These are phyloP conservation scores for Tigriopus californicus DNA, from an alignment of 2,888 invertebrate species.

Conservation along the genomic window DNA sequence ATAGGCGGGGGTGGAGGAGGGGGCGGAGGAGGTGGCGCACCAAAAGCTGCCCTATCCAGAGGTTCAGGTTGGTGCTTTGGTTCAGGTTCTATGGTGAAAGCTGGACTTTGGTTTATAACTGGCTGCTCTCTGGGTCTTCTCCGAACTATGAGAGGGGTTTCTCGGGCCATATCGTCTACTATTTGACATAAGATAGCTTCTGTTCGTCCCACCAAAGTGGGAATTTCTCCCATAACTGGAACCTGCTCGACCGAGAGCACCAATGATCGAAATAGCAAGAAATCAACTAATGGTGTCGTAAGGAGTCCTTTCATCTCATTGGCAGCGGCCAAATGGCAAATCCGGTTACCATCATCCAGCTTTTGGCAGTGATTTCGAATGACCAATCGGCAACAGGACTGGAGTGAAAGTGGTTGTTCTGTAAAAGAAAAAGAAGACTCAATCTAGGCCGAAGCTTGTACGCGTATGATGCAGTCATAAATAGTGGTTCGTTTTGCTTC, in stretches of 20 bases:
- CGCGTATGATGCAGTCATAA: too few relatives aligned
- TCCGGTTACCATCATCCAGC: neutral
- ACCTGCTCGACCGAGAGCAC: neutral
- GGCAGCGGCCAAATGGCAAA: neutral
- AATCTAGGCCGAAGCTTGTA: too few relatives aligned
- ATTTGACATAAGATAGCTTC: too few relatives aligned
- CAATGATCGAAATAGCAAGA: neutral
- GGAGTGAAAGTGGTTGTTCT: neutral
- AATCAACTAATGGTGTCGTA: neutral
- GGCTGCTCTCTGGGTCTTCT: neutral
- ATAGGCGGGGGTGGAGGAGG: slow-evolving; percentile 10
- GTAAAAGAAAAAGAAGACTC: neutral
- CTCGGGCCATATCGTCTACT: neutral
- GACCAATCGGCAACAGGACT: neutral
- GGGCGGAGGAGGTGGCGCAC: neutral
- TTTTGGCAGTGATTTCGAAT: neutral
- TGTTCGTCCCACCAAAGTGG: neutral
- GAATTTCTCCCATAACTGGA: neutral
- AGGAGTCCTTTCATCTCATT: neutral
- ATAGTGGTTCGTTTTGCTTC: too few relatives aligned
- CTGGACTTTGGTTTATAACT: neutral
- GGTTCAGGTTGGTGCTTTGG: neutral
- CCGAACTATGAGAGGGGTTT: neutral
- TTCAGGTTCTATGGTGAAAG: neutral
- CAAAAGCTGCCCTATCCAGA: neutral